phyloP scores from a whole-genome alignment of 2,888 invertebrate genomes.

The Scrobipalpa costella region DNA sequence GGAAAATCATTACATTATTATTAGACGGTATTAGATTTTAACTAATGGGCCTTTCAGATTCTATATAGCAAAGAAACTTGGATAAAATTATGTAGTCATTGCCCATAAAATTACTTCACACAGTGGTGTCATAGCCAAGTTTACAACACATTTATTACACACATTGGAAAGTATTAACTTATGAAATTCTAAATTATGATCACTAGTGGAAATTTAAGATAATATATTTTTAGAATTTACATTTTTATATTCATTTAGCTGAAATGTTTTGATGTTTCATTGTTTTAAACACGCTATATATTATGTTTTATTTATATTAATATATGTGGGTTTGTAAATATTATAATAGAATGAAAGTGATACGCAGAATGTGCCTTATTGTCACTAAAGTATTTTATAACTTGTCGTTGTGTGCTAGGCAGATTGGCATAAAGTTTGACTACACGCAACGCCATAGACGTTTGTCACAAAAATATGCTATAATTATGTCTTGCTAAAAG shows the following conservation, averaged over 20 bases:
- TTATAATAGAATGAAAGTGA: conserved; percentile 57
- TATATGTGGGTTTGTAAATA: conserved; percentile 57
- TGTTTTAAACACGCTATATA: conserved; percentile 31
- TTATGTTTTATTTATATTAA: conserved; percentile 50
- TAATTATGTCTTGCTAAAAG: conserved; percentile 3
- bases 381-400: conserved; percentile 39
- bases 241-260: neutral
- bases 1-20: conserved; percentile 41
- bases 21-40: neutral
- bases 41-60: neutral
- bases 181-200: conserved; percentile 11
- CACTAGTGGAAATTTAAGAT: neutral
- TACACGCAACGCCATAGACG: conserved; percentile 21
- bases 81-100: neutral
- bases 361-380: conserved; percentile 64
- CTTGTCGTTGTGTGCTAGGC: neutral
- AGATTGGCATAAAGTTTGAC: neutral
- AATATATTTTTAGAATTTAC: neutral
- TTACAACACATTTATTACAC: neutral
- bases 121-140: neutral
- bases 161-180: neutral
- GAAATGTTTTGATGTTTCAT: conserved; percentile 45
- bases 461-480: conserved; percentile 34
- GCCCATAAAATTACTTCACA: neutral
- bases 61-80: neutral